Evolutionary conservation across 2,113 vertebrate genomes (phyloP).

Genomic region (Zosterops hypoxanthus): DNA sequence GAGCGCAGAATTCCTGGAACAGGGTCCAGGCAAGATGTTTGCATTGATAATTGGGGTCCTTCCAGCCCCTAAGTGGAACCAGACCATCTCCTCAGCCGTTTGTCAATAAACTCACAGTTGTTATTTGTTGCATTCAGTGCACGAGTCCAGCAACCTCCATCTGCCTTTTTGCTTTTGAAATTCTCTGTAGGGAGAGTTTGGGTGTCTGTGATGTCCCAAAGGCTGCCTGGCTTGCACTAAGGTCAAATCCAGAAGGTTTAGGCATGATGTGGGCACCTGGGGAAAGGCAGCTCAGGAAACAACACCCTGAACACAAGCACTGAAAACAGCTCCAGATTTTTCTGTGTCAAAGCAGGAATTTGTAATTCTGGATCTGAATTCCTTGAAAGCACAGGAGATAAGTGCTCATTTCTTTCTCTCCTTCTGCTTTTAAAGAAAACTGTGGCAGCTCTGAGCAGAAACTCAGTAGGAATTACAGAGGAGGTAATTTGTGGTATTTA

Average conservation of each 20-base stretch:
- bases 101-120: not conserved
- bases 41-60: not conserved
- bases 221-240: not conserved
- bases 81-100: not conserved
- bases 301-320: not conserved
- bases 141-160: not conserved
- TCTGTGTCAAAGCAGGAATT: accelerated
- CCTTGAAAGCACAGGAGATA: not conserved
- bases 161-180: not conserved
- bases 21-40: not conserved
- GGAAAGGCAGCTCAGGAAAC: not conserved
- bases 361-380: not conserved
- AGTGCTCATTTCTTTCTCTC: not conserved
- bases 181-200: not conserved
- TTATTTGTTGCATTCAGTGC: not conserved
- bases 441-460: not conserved
- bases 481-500: not conserved
- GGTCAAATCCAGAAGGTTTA: not conserved
- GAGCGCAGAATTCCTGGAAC: not conserved
- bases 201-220: not conserved
- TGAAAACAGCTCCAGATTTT: not conserved
- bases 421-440: not conserved
- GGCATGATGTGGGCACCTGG: not conserved
- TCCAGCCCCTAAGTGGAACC: slow-evolving; percentile 26
- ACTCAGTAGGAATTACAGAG: not conserved